Conservation (phyloP, 2,797 vertebrate genomes). For the Loriculus beryllinus region DNA sequence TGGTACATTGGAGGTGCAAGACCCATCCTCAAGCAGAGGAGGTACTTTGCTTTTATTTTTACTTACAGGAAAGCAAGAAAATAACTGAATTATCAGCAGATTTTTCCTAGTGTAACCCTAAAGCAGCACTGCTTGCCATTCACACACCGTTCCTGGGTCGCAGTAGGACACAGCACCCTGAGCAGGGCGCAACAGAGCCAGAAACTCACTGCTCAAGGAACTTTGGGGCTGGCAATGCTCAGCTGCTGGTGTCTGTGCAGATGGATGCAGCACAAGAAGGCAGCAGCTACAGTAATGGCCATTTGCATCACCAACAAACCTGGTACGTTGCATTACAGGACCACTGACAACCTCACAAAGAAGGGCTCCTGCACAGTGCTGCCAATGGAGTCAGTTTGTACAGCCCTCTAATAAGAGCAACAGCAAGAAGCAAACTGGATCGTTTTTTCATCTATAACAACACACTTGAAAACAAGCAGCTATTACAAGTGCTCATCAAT, state of each 20-base stretch:
- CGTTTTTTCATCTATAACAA: neutral
- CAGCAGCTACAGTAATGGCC: accelerated
- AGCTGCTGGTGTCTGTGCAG: neutral
- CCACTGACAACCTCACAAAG: neutral
- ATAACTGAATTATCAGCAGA: neutral
- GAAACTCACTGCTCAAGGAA: neutral
- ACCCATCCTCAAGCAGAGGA: neutral
- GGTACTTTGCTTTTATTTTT: neutral
- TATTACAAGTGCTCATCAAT: neutral
- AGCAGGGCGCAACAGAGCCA: neutral
- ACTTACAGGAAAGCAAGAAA: neutral
- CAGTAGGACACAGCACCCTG: accelerated
- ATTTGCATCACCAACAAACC: neutral
- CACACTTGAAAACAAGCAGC: neutral
- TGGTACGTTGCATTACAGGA: neutral
- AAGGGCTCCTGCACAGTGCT: neutral
- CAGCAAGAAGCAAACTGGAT: neutral
- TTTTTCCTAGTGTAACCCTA: neutral
- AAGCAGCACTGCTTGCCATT: neutral
- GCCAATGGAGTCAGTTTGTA: neutral
- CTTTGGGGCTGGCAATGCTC: neutral
- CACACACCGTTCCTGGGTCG: neutral
- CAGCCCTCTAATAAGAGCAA: neutral
- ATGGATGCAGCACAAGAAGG: neutral
- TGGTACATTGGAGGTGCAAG: neutral